Evolutionary conservation across 2,797 vertebrate genomes (phyloP), one percentile per base, ranked within the genome.

Genomic region (Spheniscus humboldti): DNA sequence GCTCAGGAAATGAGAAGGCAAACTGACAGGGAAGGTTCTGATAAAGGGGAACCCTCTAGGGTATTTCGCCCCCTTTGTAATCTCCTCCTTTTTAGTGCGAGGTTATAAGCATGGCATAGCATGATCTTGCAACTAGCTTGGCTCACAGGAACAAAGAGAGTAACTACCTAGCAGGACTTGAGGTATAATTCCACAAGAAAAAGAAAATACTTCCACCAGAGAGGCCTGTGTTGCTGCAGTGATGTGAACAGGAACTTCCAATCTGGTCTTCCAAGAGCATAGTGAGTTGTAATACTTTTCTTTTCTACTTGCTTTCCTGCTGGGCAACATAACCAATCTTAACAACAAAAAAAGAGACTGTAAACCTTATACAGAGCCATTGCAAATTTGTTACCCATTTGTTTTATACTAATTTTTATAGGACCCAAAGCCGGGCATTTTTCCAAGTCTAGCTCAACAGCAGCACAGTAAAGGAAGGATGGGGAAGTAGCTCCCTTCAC

Each of bases 21-120:
- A 97, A 98, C 98, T 98, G 98, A 98, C 98, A 98, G 97, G 95
- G 97, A 98, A 98, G 98, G 97, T 97, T 98, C 98, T 98, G 97
- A 98, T 98, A 98, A 98, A 98, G 98, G 97, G 98, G 97, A 98
- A 91, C 95, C 98, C 98, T 98, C 97, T 95, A 97, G 98, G 98
- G 98, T 97, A 96, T 98, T 98, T 98, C 98, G 97, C 97, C 98
- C 98, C 97, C 96, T 98, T 98, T 98, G 97, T 98, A 98, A 98
- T 98, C 98, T 97, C 96, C 77, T 96, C 73, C 90, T 97, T 98
- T 98, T 97, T 97, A 98, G 96, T 94, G 95, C 0, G 94, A 97
- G 97, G 98, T 98, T 98, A 97, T 90, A 91, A 97, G 96, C 75
- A 66, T 97, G 97, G 97, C 97, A 97, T 97, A 97, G 96, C 94